Conservation (phyloP, 2,888 invertebrate species). For the Dendrolimus houi region DNA sequence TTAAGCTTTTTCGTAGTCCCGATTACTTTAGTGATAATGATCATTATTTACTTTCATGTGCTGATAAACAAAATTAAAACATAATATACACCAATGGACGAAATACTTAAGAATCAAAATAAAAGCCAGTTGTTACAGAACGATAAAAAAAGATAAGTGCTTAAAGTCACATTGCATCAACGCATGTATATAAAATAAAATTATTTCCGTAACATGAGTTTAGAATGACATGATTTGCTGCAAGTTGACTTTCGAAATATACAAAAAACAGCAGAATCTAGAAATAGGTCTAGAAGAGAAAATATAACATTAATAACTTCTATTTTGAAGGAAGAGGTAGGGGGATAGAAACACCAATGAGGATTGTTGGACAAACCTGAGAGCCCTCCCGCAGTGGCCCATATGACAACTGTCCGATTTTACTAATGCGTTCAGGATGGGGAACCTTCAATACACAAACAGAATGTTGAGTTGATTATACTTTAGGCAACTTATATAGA, state of each 20-base stretch:
- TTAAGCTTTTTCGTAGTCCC: slow-evolving; percentile 28
- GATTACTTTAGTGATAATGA: slow-evolving; percentile 25
- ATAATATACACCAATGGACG: slow-evolving; percentile 34
- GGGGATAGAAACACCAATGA: slow-evolving; percentile 73
- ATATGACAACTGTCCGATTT: slow-evolving; percentile 80
- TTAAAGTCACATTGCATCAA: slow-evolving; percentile 46
- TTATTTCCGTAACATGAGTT: slow-evolving; percentile 3
- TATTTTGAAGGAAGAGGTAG: slow-evolving; percentile 52
- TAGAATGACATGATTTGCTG: slow-evolving; percentile 32
- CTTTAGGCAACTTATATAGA: slow-evolving; percentile 32
- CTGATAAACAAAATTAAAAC: slow-evolving; percentile 66
- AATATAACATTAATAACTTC: slow-evolving; percentile 34
- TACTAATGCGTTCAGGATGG: slow-evolving; percentile 78
- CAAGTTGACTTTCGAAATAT: slow-evolving; percentile 34
- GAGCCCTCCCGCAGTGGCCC: slow-evolving; percentile 81
- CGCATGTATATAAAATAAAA: slow-evolving; percentile 19
- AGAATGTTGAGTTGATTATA: slow-evolving; percentile 63
- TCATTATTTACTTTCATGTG: slow-evolving; percentile 67
- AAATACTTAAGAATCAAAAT: slow-evolving; percentile 21
- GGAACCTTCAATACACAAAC: slow-evolving; percentile 81
- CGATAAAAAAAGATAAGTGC: slow-evolving; percentile 45
- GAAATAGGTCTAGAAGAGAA: slow-evolving; percentile 34
- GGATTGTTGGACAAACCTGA: slow-evolving; percentile 77
- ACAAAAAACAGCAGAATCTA: slow-evolving; percentile 29
- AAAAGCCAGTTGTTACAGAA: slow-evolving; percentile 17